Evolutionary conservation across 1,140 invertebrate genomes (phyloP).

Genomic region (Mamestra configurata): DNA sequence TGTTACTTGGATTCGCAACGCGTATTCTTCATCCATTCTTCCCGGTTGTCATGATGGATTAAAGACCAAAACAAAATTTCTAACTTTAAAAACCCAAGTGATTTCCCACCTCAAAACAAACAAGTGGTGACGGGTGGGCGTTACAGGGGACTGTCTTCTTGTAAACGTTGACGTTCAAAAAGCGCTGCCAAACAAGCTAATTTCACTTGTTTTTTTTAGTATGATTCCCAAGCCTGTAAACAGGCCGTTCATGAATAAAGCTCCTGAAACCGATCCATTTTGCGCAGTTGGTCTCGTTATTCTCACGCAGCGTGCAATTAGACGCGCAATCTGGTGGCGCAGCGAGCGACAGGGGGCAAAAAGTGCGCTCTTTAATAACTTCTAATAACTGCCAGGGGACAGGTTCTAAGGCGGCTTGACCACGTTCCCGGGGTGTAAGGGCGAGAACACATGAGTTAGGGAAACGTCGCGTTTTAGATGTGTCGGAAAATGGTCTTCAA

Average conservation of each 20-base stretch:
- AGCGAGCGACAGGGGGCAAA: conserved; percentile 61
- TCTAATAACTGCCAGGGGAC: conserved; percentile 72
- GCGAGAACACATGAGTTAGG: background rate
- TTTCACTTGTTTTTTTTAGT: too few relatives aligned
- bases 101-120: too few relatives aligned
- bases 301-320: conserved; percentile 76
- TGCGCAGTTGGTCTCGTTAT: conserved; percentile 32
- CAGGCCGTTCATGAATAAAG: conserved; percentile 1
- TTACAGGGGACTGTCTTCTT: too few relatives aligned
- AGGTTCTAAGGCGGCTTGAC: conserved; percentile 63
- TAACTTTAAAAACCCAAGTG: too few relatives aligned
- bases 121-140: too few relatives aligned
- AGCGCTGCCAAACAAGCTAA: background rate
- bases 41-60: too few relatives aligned
- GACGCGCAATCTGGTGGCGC: conserved; percentile 62
- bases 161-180: too few relatives aligned
- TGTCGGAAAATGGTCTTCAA: too few relatives aligned
- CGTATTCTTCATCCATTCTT: too few relatives aligned
- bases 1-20: too few relatives aligned
- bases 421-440: conserved; percentile 53
- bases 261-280: conserved; percentile 1
- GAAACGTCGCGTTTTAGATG: conserved; percentile 4
- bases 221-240: background rate
- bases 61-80: too few relatives aligned
- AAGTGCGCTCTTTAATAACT: conserved; percentile 72